phyloP scores from a whole-genome alignment of 2,113 vertebrate species.

The Orycteropus afer region DNA sequence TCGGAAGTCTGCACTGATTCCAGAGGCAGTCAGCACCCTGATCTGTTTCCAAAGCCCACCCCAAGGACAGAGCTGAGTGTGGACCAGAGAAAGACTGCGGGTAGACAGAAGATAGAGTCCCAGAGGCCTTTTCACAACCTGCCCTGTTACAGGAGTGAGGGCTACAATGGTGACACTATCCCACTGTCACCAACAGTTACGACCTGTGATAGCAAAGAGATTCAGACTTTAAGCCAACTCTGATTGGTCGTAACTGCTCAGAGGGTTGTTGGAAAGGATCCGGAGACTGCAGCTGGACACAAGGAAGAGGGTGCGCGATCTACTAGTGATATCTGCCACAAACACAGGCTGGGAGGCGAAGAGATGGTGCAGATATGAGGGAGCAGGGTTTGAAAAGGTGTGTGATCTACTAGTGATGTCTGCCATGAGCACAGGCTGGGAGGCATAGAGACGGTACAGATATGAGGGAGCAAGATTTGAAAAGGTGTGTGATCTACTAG shows the following conservation, averaged over 20 bases:
- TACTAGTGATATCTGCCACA: background rate
- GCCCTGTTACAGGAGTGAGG: background rate
- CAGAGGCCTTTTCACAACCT: too few species aligned
- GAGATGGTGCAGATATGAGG: too few species aligned
- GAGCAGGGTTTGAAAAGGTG: too few species aligned
- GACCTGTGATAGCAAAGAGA: too few species aligned
- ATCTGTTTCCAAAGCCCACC: background rate
- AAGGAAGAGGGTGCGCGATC: background rate
- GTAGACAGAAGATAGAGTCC: background rate
- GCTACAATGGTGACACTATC: background rate
- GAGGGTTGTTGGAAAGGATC: fast-evolving
- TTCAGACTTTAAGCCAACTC: background rate
- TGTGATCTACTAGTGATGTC: too few species aligned
- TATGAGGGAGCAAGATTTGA: background rate
- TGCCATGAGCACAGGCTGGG: too few species aligned
- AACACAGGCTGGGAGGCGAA: background rate
- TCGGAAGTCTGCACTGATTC: too few species aligned
- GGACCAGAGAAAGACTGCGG: background rate
- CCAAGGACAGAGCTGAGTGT: background rate
- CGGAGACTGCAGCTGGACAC: fast-evolving
- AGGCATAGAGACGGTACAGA: too few species aligned
- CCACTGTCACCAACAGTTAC: background rate
- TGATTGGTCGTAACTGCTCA: background rate
- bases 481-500: background rate
- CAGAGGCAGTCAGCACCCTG: background rate